A percentile compares a stretch with the other conserved stretches of the same genome.
Evolutionary conservation across 2,113 vertebrate genomes (phyloP).

Genomic region (Zingel zingel): DNA sequence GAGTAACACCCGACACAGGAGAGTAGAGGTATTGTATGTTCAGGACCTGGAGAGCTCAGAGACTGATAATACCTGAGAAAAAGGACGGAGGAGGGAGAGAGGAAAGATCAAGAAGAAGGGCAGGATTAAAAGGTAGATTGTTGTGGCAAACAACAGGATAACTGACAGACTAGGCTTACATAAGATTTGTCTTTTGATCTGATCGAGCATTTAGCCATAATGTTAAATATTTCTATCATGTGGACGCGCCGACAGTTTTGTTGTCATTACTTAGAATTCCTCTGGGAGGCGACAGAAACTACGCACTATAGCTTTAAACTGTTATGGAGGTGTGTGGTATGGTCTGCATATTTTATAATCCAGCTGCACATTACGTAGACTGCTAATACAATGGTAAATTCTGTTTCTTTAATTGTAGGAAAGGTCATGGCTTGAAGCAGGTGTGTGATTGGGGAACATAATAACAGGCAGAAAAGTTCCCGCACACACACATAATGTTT

Average conservation of each 20-base stretch:
- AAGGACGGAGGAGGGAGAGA: background rate
- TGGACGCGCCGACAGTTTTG: too few species aligned
- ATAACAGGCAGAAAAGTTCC: too few species aligned
- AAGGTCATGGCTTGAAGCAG: too few species aligned
- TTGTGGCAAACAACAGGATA: background rate
- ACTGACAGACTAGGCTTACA: background rate
- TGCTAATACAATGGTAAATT: too few species aligned
- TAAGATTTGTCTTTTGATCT: background rate
- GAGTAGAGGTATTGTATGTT: slow-evolving; percentile 41
- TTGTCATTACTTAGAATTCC: too few species aligned
- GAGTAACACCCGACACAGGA: slow-evolving; percentile 40
- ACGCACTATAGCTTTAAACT: too few species aligned
- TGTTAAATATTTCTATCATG: too few species aligned
- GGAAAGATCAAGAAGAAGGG: background rate
- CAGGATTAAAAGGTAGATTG: background rate
- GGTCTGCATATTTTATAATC: too few species aligned
- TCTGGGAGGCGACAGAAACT: too few species aligned
- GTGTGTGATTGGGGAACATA: too few species aligned
- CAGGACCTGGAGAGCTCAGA: slow-evolving; percentile 14
- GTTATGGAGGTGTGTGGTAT: background rate
- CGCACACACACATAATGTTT: background rate
- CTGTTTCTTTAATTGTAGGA: too few species aligned
- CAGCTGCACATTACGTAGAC: too few species aligned
- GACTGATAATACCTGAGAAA: slow-evolving; percentile 27
- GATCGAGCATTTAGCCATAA: background rate